Conservation (phyloP, 2,888 invertebrate genomes). For the Epistrophe grossulariae region DNA sequence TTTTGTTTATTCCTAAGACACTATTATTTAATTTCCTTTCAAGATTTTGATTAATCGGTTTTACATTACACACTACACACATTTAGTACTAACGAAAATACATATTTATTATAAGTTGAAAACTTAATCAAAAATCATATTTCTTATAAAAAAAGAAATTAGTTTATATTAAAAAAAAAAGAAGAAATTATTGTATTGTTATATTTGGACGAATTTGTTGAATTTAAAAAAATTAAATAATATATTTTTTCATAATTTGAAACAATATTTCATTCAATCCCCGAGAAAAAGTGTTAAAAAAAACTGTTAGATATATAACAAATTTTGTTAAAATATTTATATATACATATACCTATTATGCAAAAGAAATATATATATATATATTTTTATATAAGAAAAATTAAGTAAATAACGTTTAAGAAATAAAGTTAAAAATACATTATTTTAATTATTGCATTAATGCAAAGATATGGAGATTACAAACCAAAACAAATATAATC, state of each 20-base stretch:
- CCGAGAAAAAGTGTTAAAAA: slow-evolving; percentile 21
- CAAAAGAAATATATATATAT: slow-evolving; percentile 57
- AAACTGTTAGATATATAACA: slow-evolving; percentile 61
- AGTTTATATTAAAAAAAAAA: slow-evolving; percentile 12
- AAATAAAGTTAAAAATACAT: slow-evolving; percentile 46
- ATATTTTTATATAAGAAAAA: slow-evolving; percentile 71
- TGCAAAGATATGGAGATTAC: slow-evolving; percentile 59
- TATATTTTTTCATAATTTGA: slow-evolving; percentile 57
- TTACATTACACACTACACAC: slow-evolving; percentile 30
- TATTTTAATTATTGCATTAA: slow-evolving; percentile 47
- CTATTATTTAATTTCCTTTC: slow-evolving; percentile 14
- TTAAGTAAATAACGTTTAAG: slow-evolving; percentile 47
- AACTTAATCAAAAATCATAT: slow-evolving; percentile 45
- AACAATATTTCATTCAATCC: slow-evolving; percentile 31
- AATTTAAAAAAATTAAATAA: slow-evolving; percentile 29
- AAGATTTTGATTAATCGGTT: slow-evolving; percentile 34
- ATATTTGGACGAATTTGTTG: slow-evolving; percentile 58
- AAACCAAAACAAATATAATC: slow-evolving; percentile 35
- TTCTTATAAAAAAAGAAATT: slow-evolving; percentile 27
- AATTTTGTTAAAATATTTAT: slow-evolving; percentile 74
- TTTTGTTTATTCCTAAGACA: slow-evolving; percentile 31
- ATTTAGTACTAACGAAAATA: slow-evolving; percentile 5
- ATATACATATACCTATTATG: slow-evolving; percentile 44
- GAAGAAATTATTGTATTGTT: slow-evolving; percentile 54
- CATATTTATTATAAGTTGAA: slow-evolving; percentile 49